phyloP scores from a whole-genome alignment of 2,113 vertebrate genomes.

The Accipiter cooperii region DNA sequence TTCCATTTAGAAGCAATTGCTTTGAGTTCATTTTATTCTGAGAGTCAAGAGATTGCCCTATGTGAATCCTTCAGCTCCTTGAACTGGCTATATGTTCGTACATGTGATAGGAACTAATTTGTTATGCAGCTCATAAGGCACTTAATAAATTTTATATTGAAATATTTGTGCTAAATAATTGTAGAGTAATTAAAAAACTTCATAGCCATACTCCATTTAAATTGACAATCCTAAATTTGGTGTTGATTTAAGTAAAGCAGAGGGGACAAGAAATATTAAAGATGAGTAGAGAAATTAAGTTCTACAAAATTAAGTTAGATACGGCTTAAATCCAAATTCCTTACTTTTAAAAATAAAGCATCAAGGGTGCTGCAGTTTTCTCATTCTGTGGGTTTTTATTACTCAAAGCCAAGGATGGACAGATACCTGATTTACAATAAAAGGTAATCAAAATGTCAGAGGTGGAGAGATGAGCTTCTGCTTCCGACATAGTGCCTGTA shows the following conservation, averaged over 20 bases:
- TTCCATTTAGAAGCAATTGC: neutral
- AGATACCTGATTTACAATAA: neutral
- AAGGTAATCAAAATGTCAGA: neutral
- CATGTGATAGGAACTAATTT: neutral
- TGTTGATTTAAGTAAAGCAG: neutral
- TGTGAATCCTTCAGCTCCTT: neutral
- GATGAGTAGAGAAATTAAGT: neutral
- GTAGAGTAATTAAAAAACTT: neutral
- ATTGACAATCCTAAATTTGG: neutral
- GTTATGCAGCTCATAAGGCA: neutral
- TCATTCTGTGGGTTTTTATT: neutral
- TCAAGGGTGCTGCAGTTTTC: neutral
- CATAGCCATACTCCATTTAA: neutral
- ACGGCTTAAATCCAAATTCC: neutral
- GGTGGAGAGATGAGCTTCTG: neutral
- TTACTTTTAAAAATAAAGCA: neutral
- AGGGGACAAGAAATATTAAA: neutral
- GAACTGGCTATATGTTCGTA: neutral
- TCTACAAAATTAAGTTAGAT: neutral
- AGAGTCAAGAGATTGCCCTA: neutral
- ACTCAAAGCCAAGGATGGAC: neutral
- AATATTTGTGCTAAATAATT: neutral
- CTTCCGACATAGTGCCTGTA: neutral
- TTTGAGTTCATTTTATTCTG: neutral
- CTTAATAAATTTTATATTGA: conserved; percentile 8